Evolutionary conservation across 2,797 vertebrate species (phyloP).

Genomic region (Gymnodraco acuticeps): DNA sequence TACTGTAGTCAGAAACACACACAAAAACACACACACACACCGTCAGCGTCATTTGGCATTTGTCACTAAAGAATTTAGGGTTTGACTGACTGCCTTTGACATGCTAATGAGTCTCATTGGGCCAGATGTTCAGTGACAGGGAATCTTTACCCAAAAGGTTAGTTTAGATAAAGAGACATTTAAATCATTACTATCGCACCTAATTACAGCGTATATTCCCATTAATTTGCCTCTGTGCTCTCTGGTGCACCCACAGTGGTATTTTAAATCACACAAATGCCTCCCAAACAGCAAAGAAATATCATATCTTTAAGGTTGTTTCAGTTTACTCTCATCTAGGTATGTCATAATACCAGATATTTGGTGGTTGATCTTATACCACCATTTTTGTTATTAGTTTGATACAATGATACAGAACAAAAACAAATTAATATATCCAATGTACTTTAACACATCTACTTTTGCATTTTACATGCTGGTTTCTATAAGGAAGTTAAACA

Average conservation of each 20-base stretch:
- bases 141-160: slow-evolving; percentile 14
- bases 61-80: slow-evolving; percentile 22
- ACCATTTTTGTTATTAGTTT: no score
- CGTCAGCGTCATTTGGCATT: neutral
- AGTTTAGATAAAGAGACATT: slow-evolving; percentile 32
- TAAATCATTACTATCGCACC: slow-evolving; percentile 8
- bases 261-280: slow-evolving; percentile 21
- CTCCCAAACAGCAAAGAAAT: slow-evolving; percentile 3
- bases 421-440: no score
- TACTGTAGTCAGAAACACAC: slow-evolving; percentile 4
- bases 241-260: slow-evolving; percentile 7
- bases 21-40: slow-evolving; percentile 1
- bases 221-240: neutral
- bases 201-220: slow-evolving; percentile 29
- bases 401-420: no score
- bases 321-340: slow-evolving; percentile 1
- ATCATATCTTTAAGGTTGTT: slow-evolving; percentile 17
- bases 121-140: slow-evolving; percentile 19
- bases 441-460: no score
- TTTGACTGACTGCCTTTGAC: slow-evolving; percentile 43
- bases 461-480: no score
- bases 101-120: slow-evolving; percentile 41
- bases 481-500: no score
- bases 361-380: no score
- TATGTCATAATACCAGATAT: no score